Evolutionary conservation across 2,888 invertebrate species (phyloP).

Genomic region (Ypsolopha sequella): DNA sequence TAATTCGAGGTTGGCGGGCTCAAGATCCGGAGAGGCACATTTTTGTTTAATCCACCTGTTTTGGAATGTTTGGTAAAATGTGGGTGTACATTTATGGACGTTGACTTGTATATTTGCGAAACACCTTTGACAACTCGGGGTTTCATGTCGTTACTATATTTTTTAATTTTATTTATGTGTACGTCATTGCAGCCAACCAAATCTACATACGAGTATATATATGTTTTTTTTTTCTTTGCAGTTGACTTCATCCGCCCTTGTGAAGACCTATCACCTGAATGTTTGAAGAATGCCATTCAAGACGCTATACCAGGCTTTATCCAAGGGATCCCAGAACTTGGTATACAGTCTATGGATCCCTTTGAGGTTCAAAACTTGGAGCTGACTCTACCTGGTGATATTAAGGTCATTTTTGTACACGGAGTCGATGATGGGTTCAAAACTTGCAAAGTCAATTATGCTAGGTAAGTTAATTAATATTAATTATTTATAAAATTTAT

Average conservation of each 20-base stretch:
- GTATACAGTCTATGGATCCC: slow-evolving; percentile 31
- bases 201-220: no score
- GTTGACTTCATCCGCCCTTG: slow-evolving; percentile 23
- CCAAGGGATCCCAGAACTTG: slow-evolving; percentile 27
- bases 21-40: no score
- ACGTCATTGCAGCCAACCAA: no score
- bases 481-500: background rate
- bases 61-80: no score
- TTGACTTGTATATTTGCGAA: no score
- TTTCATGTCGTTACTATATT: no score
- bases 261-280: slow-evolving; percentile 20
- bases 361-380: slow-evolving; percentile 26
- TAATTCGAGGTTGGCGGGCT: no score
- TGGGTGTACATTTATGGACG: no score
- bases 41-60: no score
- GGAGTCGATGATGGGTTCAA: slow-evolving; percentile 31
- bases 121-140: no score
- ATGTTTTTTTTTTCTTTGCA: slow-evolving; percentile 9
- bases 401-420: slow-evolving; percentile 24
- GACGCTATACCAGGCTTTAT: slow-evolving; percentile 23
- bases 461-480: slow-evolving; percentile 21
- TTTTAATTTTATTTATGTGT: no score
- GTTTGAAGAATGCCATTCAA: slow-evolving; percentile 27
- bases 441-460: slow-evolving; percentile 32
- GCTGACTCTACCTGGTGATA: slow-evolving; percentile 27